Percentiles rank a stretch among this genome's conserved stretches.
Conservation (phyloP, 2,888 invertebrate species). For the Pristionchus arcanus region DNA sequence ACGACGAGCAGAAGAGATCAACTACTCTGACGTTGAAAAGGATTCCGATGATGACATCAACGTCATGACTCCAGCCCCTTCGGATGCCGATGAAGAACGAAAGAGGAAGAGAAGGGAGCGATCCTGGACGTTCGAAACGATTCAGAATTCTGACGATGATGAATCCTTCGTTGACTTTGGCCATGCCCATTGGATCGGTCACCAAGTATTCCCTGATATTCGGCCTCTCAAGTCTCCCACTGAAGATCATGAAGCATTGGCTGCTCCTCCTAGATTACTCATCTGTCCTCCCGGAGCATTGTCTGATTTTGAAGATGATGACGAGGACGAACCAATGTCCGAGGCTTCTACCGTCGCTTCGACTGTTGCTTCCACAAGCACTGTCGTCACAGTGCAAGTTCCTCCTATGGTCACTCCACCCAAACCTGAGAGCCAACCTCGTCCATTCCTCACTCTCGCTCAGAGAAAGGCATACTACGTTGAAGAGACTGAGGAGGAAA, state of each 20-base stretch:
- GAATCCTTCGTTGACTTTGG: conserved; percentile 30
- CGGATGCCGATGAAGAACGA: not conserved
- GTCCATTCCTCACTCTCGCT: conserved; percentile 50
- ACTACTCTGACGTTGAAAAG: not conserved
- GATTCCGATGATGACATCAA: not conserved
- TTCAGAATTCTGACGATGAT: not conserved
- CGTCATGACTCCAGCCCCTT: not conserved
- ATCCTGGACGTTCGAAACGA: not conserved
- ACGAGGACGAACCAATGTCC: not conserved
- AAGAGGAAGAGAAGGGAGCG: not conserved
- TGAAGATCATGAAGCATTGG: not conserved
- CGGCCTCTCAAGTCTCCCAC: not conserved
- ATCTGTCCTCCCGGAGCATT: conserved; percentile 3
- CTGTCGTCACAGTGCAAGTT: not conserved
- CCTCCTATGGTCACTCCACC: not conserved
- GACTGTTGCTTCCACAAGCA: not conserved
- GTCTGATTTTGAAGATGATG: not conserved
- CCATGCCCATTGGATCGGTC: conserved; percentile 11
- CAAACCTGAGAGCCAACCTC: not conserved
- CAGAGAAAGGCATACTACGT: conserved; percentile 34
- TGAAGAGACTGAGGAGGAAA: not conserved
- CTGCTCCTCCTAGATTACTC: not conserved
- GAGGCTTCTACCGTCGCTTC: not conserved
- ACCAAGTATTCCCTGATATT: not conserved
- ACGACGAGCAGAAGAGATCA: not conserved